Evolutionary conservation across 2,797 vertebrate genomes (phyloP).

Genomic region (Pampus argenteus): DNA sequence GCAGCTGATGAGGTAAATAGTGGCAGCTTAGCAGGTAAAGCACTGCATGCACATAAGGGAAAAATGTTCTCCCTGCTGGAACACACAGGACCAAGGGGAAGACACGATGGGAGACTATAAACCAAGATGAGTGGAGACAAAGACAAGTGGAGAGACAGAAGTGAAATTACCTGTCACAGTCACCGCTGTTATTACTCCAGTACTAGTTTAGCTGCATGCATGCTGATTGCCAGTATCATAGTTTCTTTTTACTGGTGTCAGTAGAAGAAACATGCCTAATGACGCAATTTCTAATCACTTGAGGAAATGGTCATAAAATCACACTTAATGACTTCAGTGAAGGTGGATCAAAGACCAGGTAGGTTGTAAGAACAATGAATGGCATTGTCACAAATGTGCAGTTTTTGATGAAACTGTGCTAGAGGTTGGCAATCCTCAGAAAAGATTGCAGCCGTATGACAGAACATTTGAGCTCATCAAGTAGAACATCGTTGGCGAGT

Average conservation of each 20-base stretch:
- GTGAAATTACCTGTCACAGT: constrained; percentile 44
- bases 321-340: not conserved
- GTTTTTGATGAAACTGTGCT: constrained; percentile 6
- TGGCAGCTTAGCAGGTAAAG: constrained; percentile 26
- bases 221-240: constrained; percentile 13
- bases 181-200: constrained; percentile 25
- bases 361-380: constrained; percentile 14
- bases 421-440: constrained; percentile 28
- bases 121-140: constrained; percentile 33
- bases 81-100: constrained; percentile 24
- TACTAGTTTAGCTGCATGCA: constrained; percentile 11
- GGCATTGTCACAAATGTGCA: not conserved
- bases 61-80: constrained; percentile 39
- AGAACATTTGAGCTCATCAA: constrained; percentile 28
- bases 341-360: not conserved
- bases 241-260: constrained; percentile 10
- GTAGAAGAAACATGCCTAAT: not conserved
- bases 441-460: constrained; percentile 30
- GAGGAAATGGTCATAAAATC: not conserved
- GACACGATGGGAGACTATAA: constrained; percentile 42
- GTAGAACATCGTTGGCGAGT: constrained; percentile 3
- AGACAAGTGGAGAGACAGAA: constrained; percentile 29
- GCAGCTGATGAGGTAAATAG: constrained; percentile 46
- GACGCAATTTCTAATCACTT: constrained; percentile 3
- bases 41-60: constrained; percentile 12